phyloP scores from a whole-genome alignment of 2,888 invertebrate species.

The Rhamnusium bicolor region DNA sequence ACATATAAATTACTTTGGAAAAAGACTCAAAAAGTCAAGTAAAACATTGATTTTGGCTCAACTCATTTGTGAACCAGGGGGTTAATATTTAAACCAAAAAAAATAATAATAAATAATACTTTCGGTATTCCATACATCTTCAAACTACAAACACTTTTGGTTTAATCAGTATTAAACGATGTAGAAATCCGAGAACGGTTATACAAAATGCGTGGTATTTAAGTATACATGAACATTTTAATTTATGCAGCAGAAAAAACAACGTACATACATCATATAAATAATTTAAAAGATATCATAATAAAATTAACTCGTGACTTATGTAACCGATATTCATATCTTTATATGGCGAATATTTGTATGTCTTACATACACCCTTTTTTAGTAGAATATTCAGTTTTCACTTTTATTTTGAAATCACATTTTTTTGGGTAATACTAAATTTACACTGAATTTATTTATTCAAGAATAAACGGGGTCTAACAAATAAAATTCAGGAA shows the following conservation, averaged over 20 bases:
- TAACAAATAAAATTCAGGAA: constrained; percentile 2
- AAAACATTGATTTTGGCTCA: no score
- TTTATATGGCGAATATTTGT: constrained; percentile 6
- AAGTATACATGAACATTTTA: neutral
- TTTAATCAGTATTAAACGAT: no score
- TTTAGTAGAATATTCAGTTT: constrained; percentile 11
- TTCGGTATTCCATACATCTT: no score
- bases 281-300: neutral
- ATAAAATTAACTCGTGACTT: constrained; percentile 1
- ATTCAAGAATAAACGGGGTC: neutral
- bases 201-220: no score
- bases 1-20: no score
- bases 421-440: neutral
- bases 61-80: no score
- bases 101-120: no score
- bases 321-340: neutral
- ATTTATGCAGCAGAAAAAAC: neutral
- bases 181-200: no score
- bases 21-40: no score
- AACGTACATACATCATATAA: neutral
- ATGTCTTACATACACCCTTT: neutral
- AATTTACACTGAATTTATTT: neutral
- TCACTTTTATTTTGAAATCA: constrained; percentile 19
- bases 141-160: no score
- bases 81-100: no score